Conservation (phyloP, 2,888 invertebrate genomes). For the Morpho achilles region DNA sequence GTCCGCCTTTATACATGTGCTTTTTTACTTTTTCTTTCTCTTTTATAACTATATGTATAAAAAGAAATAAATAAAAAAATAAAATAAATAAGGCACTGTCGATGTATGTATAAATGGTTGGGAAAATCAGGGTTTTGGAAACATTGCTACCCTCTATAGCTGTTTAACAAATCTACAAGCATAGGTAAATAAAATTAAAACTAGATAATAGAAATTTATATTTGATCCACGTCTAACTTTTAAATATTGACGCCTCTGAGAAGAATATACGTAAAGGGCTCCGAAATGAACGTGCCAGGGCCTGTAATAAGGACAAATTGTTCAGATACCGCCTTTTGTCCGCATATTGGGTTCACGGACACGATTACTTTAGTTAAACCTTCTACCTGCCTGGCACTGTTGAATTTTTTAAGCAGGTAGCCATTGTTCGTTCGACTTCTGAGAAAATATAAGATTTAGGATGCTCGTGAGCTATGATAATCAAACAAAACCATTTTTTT, state of each 20-base stretch:
- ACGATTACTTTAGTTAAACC: slow-evolving; percentile 33
- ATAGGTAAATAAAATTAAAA: too few species aligned
- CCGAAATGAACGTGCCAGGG: slow-evolving; percentile 65
- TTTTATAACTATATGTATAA: too few species aligned
- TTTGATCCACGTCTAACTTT: neutral
- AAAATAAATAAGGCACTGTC: too few species aligned
- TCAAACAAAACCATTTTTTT: slow-evolving; percentile 8
- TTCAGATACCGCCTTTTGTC: slow-evolving; percentile 70
- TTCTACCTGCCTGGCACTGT: slow-evolving; percentile 24
- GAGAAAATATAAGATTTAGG: slow-evolving; percentile 12
- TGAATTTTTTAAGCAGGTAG: slow-evolving; percentile 27
- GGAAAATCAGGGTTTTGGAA: too few species aligned
- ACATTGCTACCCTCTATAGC: too few species aligned
- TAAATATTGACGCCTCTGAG: neutral
- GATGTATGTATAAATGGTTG: too few species aligned
- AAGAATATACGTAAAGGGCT: slow-evolving; percentile 53
- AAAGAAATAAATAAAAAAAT: too few species aligned
- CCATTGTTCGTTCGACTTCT: slow-evolving; percentile 20
- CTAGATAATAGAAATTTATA: too few species aligned
- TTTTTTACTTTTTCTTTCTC: too few species aligned
- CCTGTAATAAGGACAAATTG: slow-evolving; percentile 66
- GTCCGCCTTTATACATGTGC: too few species aligned
- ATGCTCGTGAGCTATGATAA: slow-evolving; percentile 7
- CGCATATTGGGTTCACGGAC: slow-evolving; percentile 60
- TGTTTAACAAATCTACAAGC: too few species aligned